Evolutionary conservation across 2,797 vertebrate genomes (phyloP).

Genomic region (Trachurus trachurus): DNA sequence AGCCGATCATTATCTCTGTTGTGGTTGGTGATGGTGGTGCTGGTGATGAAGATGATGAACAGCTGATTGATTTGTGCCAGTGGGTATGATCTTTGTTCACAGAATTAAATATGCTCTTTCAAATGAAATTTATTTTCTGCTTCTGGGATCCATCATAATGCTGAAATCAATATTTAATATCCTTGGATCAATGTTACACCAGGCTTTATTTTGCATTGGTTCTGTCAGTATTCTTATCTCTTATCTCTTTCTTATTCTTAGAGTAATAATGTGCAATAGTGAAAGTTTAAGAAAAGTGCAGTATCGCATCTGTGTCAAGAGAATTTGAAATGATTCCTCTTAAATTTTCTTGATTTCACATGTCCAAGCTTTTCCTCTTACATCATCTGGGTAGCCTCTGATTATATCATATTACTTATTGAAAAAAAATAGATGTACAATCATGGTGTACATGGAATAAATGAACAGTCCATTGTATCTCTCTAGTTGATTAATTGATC

Average conservation of each 20-base stretch:
- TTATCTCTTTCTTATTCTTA: background rate
- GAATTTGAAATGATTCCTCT: conserved; percentile 13
- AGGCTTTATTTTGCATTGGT: conserved; percentile 71
- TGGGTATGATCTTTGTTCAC: conserved; percentile 70
- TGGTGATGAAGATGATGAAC: conserved; percentile 71
- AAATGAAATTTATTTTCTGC: conserved; percentile 78
- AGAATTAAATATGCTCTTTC: conserved; percentile 80
- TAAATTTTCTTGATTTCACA: conserved; percentile 5
- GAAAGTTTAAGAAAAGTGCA: conserved; percentile 40
- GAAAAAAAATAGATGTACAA: background rate
- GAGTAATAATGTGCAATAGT: conserved; percentile 54
- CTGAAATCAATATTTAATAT: conserved; percentile 87
- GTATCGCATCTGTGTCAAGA: conserved; percentile 5
- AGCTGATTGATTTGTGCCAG: conserved; percentile 81
- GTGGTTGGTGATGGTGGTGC: conserved; percentile 34
- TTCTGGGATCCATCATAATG: conserved; percentile 75
- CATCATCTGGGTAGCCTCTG: conserved; percentile 1
- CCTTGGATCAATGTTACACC: conserved; percentile 74
- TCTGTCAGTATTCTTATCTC: conserved; percentile 57
- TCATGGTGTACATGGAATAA: background rate
- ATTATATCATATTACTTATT: background rate
- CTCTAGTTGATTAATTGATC: conserved; percentile 4
- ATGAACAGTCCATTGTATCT: background rate
- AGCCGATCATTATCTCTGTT: conserved; percentile 70
- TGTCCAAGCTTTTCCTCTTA: background rate